These are phyloP conservation scores for Cossypha heuglini DNA, from an alignment of 2,797 vertebrate genomes.

Conservation along the genomic window DNA sequence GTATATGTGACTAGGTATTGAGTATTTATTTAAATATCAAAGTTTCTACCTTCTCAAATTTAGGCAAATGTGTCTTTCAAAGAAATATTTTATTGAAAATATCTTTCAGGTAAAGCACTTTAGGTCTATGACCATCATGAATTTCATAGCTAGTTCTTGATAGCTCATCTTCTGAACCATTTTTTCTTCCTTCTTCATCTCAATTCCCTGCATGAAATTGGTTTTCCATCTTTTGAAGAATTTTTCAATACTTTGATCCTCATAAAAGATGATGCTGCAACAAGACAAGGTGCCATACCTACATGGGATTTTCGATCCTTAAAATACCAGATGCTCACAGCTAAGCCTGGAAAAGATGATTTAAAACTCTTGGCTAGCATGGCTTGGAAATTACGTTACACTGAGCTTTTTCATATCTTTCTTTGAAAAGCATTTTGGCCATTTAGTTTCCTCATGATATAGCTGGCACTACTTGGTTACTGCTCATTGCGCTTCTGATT, in stretches of 20 bases:
- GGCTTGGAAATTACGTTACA: background rate
- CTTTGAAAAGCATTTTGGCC: background rate
- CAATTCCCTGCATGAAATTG: background rate
- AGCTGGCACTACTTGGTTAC: background rate
- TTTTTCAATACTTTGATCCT: background rate
- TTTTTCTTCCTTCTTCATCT: background rate
- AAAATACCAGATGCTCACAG: background rate
- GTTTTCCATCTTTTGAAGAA: background rate
- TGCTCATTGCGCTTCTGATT: background rate
- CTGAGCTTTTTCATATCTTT: background rate
- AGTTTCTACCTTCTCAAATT: background rate
- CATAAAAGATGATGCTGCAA: background rate
- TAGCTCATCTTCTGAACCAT: background rate
- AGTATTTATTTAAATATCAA: background rate
- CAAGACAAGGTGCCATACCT: background rate
- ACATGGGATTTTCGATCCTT: background rate
- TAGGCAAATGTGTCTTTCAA: background rate
- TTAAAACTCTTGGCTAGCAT: background rate
- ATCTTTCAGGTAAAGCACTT: background rate
- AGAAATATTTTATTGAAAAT: background rate
- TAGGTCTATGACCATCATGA: background rate
- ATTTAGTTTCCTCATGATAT: background rate
- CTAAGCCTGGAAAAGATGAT: background rate
- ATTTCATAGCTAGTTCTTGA: background rate
- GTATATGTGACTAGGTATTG: background rate